These are phyloP conservation scores for Peromyscus melanophrys DNA, from an alignment of 2,797 vertebrate genomes.

Conservation along the genomic window DNA sequence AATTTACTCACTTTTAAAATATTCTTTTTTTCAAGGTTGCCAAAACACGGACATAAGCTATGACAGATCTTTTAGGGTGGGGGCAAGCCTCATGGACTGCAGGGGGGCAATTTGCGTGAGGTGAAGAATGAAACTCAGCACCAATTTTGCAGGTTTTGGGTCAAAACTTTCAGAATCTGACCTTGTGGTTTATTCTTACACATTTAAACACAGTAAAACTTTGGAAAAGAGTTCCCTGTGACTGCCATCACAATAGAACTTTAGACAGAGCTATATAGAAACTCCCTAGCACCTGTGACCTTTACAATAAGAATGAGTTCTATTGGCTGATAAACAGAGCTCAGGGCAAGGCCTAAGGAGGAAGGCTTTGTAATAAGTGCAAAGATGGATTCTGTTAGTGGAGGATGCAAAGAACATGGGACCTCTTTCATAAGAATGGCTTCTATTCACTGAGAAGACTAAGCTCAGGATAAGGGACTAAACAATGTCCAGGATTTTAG, in stretches of 20 bases:
- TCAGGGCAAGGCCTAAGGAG: background rate
- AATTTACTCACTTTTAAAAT: slow-evolving; percentile 70
- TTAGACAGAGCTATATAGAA: background rate
- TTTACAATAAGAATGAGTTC: background rate
- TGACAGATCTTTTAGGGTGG: background rate
- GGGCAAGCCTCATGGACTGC: background rate
- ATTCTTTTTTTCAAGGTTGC: slow-evolving; percentile 57
- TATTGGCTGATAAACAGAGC: background rate
- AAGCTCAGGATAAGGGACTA: background rate
- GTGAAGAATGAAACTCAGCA: background rate
- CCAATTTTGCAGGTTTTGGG: background rate
- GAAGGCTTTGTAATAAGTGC: background rate
- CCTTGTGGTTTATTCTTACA: background rate
- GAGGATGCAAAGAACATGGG: background rate
- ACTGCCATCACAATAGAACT: no score
- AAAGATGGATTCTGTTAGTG: background rate
- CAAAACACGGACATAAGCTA: slow-evolving; percentile 60
- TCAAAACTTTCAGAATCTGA: background rate
- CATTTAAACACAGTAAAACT: background rate
- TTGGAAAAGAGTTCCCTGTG: background rate
- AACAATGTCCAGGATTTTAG: background rate
- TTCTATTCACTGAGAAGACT: background rate
- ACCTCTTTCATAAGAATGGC: background rate
- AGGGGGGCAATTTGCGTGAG: background rate
- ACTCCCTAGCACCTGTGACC: background rate